Evolutionary conservation across 2,113 vertebrate species (phyloP).

Genomic region (Glaucomys volans): DNA sequence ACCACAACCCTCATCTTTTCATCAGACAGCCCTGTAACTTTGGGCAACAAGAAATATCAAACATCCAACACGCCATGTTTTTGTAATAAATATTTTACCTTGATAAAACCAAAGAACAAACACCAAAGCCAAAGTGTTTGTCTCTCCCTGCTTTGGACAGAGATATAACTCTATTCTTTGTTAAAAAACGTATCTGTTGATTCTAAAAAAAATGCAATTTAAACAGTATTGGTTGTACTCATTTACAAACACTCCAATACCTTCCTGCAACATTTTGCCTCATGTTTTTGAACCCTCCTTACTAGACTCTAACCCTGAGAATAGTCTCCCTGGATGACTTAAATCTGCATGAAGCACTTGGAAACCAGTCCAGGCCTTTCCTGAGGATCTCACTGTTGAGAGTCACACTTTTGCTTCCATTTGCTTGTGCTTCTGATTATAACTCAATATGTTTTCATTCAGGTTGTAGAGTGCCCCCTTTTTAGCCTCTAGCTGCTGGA

Average conservation of each 20-base stretch:
- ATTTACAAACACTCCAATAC: constrained; percentile 3
- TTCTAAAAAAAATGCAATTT: constrained; percentile 23
- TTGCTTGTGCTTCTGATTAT: constrained; percentile 83
- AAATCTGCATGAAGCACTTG: neutral
- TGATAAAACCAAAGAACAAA: neutral
- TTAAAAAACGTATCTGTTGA: neutral
- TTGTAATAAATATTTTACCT: neutral
- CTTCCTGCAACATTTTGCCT: neutral
- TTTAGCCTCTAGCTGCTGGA: constrained; percentile 85
- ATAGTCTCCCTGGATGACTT: neutral
- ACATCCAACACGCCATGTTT: neutral
- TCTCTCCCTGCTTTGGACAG: neutral
- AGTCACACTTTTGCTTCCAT: constrained; percentile 78
- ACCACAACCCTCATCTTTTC: neutral
- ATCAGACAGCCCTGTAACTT: neutral
- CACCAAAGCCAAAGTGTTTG: neutral
- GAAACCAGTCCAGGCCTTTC: neutral
- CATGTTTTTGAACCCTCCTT: neutral
- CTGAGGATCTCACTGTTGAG: constrained; percentile 66
- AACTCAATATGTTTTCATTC: constrained; percentile 84
- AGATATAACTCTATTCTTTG: constrained; percentile 19
- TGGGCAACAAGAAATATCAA: neutral
- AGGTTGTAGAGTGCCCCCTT: constrained; percentile 84
- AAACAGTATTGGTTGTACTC: neutral
- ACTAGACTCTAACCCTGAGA: neutral